Evolutionary conservation across 2,113 vertebrate species (phyloP).

Genomic region (Eubucco bourcierii): DNA sequence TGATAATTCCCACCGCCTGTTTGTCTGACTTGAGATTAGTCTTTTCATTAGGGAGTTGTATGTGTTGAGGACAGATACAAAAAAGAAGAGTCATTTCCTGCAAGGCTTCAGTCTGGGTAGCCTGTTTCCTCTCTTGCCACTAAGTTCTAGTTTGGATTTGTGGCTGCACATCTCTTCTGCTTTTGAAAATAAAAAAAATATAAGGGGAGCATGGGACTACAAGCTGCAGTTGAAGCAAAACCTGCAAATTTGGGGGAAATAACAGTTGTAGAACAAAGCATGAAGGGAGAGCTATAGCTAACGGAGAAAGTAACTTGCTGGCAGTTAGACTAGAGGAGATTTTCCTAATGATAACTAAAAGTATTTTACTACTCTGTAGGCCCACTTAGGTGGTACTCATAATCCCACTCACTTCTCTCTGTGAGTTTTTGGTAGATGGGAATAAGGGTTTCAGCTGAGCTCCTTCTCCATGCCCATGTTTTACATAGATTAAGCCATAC

Average conservation of each 20-base stretch:
- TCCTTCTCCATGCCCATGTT: not conserved
- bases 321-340: not conserved
- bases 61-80: not conserved
- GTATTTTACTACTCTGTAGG: not conserved
- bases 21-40: not conserved
- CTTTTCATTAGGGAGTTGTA: not conserved
- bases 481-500: not conserved
- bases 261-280: not conserved
- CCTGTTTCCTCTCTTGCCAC: not conserved
- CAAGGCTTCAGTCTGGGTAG: not conserved
- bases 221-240: not conserved
- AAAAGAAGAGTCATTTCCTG: not conserved
- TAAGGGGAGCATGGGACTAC: not conserved
- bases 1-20: not conserved
- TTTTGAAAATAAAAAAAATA: not conserved
- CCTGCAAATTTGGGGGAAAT: not conserved
- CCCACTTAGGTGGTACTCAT: not conserved
- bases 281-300: not conserved
- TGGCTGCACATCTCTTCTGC: not conserved
- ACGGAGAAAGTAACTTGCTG: not conserved
- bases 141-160: not conserved
- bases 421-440: not conserved
- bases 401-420: not conserved
- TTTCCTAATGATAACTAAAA: not conserved
- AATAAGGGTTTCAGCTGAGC: not conserved